These are phyloP conservation scores for Calephelis nemesis DNA, from an alignment of 1,140 invertebrate genomes.

Conservation along the genomic window DNA sequence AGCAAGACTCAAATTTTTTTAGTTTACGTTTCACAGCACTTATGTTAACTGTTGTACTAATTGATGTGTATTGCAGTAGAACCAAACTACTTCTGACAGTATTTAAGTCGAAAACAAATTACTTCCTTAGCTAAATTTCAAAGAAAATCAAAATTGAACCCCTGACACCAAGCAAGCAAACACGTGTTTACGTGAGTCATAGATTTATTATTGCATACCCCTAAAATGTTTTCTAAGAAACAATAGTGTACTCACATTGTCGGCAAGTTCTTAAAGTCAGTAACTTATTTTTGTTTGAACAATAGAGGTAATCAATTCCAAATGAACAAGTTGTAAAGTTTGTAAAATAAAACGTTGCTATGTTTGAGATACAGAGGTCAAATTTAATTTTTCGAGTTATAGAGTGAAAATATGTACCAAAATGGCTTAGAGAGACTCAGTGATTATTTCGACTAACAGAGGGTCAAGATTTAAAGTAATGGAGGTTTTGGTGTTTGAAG, in stretches of 20 bases:
- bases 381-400: conserved; percentile 20
- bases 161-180: not conserved
- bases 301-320: conserved; percentile 14
- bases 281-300: too few species aligned
- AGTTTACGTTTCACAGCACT: conserved; percentile 23
- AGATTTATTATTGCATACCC: conserved; percentile 11
- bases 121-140: too few species aligned
- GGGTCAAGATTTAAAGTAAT: conserved; percentile 11
- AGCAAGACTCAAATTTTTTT: conserved; percentile 20
- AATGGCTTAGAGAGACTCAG: not conserved
- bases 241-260: conserved; percentile 20
- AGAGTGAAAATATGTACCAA: conserved; percentile 13
- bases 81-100: conserved; percentile 24
- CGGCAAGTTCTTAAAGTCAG: conserved; percentile 13
- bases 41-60: conserved; percentile 20
- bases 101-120: too few species aligned
- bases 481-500: too few species aligned
- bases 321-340: not conserved
- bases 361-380: conserved; percentile 9
- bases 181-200: not conserved
- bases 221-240: conserved; percentile 20
- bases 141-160: too few species aligned
- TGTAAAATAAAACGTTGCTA: conserved; percentile 18
- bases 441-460: conserved; percentile 21
- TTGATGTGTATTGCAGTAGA: not conserved